Conservation (phyloP, 2,888 invertebrate genomes). For the Eristalis tenax region DNA sequence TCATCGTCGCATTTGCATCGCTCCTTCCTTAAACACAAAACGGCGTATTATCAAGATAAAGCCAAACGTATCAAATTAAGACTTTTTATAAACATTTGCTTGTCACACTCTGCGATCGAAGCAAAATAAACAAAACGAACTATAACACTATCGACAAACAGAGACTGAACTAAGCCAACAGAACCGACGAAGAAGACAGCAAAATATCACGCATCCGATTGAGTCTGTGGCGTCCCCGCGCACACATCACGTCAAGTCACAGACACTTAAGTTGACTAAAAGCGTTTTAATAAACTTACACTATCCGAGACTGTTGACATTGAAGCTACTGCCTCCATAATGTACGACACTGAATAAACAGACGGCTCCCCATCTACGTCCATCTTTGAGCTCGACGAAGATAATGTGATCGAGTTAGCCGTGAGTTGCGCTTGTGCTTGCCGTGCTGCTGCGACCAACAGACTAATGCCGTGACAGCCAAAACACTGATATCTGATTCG, state of each 20-base stretch:
- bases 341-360: conserved; percentile 58
- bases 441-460: conserved; percentile 11
- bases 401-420: background rate
- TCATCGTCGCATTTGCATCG: background rate
- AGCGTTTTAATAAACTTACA: conserved; percentile 39
- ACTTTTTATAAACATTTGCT: conserved; percentile 9
- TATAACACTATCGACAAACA: background rate
- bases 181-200: background rate
- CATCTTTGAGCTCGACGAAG: conserved; percentile 19
- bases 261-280: background rate
- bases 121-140: background rate
- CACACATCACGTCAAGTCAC: conserved; percentile 16
- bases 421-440: background rate
- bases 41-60: background rate
- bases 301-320: conserved; percentile 19
- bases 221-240: background rate
- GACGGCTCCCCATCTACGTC: conserved; percentile 42
- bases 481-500: conserved; percentile 20
- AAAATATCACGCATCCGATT: background rate
- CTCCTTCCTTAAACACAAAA: background rate
- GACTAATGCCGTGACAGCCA: conserved; percentile 46
- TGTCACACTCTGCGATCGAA: background rate
- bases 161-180: background rate
- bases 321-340: conserved; percentile 46
- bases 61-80: background rate